Evolutionary conservation across 2,888 invertebrate genomes (phyloP), one percentile per base, ranked within the genome.

Genomic region (Drosophila anomelani): DNA sequence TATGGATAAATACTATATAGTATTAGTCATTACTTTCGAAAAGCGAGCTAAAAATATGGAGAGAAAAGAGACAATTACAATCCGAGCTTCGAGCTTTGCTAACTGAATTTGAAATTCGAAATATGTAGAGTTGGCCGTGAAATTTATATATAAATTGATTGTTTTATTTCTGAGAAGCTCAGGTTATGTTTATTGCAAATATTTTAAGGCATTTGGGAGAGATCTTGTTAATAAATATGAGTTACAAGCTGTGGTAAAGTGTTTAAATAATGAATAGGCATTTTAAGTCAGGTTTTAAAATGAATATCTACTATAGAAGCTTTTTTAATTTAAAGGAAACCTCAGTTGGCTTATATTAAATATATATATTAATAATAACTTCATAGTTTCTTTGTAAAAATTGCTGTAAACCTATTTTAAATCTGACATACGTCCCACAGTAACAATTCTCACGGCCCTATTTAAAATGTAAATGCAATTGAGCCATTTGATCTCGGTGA

Each of bases 1-100:
- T 56, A 68, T 68, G 46, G 34, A 46, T 26, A 64, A 61, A 49
- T 39, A 17, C 32, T 34, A 15, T 34, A 15, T 8, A 34, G 23
- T 36, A 29, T 47, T 56, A 47, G 54, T 54, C 67, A 67, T 44
- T 46, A 63, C 68, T 66, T 66, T 66, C 17, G 23, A 38, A 66
- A 53, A 44, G 38, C 4, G 12, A 66, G 44, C 10, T 23, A 32
- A 66, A 23, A n/a, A 20, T 4, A 15, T 12, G 12, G n/a, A 51
- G 23, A 17, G 61, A 46, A 36, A 46, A 46, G 10, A 29, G 15
- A 6, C 38, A 46, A 61, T 46, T 60, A 29, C 60, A 2, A 29
- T 12, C 7, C 13, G 17, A 49, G 63, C 12, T 34, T 15, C 6
- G 26, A 26, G 43, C 23, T 26, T 51, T 51, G 51, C 51, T 51